Base-by-base conservation (phyloP, 2,797 vertebrate genomes). In the Emys orbicularis region DNA sequence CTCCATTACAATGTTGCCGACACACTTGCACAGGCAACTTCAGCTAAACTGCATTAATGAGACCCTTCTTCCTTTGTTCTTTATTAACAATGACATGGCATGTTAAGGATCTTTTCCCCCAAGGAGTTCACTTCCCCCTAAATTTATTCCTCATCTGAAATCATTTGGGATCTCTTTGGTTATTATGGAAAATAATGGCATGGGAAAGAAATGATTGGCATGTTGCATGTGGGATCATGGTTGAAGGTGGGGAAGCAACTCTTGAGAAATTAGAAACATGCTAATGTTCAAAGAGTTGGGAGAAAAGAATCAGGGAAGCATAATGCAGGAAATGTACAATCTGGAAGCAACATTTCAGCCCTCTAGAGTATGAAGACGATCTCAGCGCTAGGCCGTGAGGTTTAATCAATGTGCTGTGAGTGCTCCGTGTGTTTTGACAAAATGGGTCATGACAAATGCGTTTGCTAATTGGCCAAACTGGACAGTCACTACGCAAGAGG, bases 331-430 rank as follows among this genome's bases (percentile, higher is more conserved):
- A 6, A 47, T 27, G 12, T 68, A 6, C 13, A 0, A 25, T 41
- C 50, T 77, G 80, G 79, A 68, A 77, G 44, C 56, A 57, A 0
- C 16, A 0, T 1, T 25, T 7, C 27, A 54, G 49, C 82, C 59
- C 7, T 10, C 44, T 49, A 37, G 83, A 47, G 7, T 68, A 34
- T 37, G 25, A 8, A 44, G 29, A 9, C 6, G 8, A 54, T 27
- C n/a, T 8, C 3, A 7, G 13, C 29, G 25, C 79, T 54, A 13
- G 1, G 29, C 49, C 1, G 1, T 0, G 10, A 5, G 0, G 37
- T 23, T 50, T 8, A 56, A 23, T 34, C 16, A 34, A 80, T n/a
- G 11, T 34, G 19, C 9, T 12, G 12, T 37, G 12, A 37, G 56
- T 56, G 56, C 5, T 15, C 52, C n/a, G 53, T 27, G 4, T 54